These are phyloP conservation scores for Drosophila buzzatii DNA, from an alignment of 2,888 invertebrate species.

Conservation along the genomic window DNA sequence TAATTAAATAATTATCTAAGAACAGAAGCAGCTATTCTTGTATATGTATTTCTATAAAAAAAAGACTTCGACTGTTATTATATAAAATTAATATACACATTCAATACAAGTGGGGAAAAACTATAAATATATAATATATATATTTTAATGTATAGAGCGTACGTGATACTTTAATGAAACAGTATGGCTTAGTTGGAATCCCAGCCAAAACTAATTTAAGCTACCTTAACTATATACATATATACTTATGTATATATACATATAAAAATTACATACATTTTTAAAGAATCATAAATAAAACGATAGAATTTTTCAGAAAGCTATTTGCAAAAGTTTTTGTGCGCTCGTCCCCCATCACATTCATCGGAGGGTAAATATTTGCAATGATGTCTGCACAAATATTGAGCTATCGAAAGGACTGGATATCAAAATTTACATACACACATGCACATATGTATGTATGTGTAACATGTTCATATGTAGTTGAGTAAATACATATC, in stretches of 20 bases:
- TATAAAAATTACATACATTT: not conserved
- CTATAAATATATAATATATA: not conserved
- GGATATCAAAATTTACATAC: not conserved
- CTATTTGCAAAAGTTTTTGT: slow-evolving; percentile 6
- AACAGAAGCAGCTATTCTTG: not conserved
- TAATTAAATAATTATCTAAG: not conserved
- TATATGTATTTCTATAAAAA: not conserved
- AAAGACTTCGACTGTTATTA: not conserved
- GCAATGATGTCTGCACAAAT: slow-evolving; percentile 52
- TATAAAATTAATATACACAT: not conserved
- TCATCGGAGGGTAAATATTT: slow-evolving; percentile 42
- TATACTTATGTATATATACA: not conserved
- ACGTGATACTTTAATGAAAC: slow-evolving; percentile 14
- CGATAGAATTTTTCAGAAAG: not conserved
- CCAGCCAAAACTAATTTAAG: slow-evolving; percentile 9
- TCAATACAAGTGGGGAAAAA: slow-evolving; percentile 10
- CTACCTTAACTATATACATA: not conserved
- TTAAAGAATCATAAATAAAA: slow-evolving; percentile 1
- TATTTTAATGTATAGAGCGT: not conserved
- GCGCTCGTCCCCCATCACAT: slow-evolving; percentile 8
- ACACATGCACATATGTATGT: not conserved
- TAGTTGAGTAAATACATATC: not conserved
- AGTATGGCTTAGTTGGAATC: slow-evolving; percentile 1
- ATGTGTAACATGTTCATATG: not conserved
- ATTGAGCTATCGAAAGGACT: slow-evolving; percentile 21